Evolutionary conservation across 1,140 invertebrate genomes (phyloP).

Genomic region (Brachionus koreanus): DNA sequence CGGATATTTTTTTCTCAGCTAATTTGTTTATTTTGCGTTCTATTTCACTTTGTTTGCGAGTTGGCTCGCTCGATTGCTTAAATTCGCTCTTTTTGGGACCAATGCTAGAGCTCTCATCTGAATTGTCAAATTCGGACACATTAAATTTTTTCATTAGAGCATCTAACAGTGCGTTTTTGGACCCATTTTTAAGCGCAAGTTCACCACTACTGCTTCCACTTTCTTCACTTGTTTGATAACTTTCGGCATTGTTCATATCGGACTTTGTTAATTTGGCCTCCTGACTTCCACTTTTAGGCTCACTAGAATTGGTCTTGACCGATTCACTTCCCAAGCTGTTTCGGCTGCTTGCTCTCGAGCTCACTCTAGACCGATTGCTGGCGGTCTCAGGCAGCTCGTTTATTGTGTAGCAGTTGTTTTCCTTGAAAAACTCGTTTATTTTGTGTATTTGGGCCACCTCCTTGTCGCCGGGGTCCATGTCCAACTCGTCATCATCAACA

Average conservation of each 20-base stretch:
- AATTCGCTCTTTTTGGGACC: not conserved
- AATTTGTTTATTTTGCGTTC: constrained; percentile 15
- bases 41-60: not conserved
- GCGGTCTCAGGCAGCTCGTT: constrained; percentile 23
- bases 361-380: not conserved
- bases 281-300: not conserved
- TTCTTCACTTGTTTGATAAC: constrained; percentile 5
- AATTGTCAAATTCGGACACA: constrained; percentile 3
- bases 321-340: constrained; percentile 35
- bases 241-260: constrained; percentile 7
- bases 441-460: constrained; percentile 41
- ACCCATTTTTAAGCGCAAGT: constrained; percentile 11
- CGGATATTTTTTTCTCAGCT: not conserved
- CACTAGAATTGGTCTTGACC: constrained; percentile 13
- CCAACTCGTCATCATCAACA: constrained; percentile 22
- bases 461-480: not conserved
- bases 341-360: constrained; percentile 28
- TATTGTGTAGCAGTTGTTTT: constrained; percentile 31
- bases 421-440: not conserved
- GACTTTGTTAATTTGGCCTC: not conserved
- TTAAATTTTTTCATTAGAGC: constrained; percentile 25
- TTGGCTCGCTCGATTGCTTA: not conserved
- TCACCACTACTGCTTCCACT: constrained; percentile 10
- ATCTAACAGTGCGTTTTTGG: constrained; percentile 8
- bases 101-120: not conserved